Evolutionary conservation across 2,888 invertebrate genomes (phyloP).

Genomic region (Hydrotaea diabolus): DNA sequence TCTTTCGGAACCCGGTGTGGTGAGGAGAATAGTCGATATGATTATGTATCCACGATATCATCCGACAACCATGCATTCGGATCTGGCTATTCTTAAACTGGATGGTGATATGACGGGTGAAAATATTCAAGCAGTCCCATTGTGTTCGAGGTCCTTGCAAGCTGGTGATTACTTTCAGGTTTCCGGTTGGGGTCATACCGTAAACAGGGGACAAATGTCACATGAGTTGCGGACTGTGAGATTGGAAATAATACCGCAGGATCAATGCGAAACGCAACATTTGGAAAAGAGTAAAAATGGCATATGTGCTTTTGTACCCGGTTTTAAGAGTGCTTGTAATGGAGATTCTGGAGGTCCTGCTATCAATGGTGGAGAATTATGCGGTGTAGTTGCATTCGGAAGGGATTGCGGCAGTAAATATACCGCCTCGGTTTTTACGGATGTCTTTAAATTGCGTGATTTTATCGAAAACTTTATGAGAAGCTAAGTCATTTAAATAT

Average conservation of each 20-base stretch:
- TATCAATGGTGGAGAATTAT: neutral
- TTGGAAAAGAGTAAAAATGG: neutral
- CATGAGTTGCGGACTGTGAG: neutral
- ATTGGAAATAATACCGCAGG: neutral
- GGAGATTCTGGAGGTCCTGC: constrained; percentile 18
- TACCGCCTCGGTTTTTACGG: neutral
- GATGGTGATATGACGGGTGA: constrained; percentile 69
- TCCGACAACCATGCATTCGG: constrained; percentile 47
- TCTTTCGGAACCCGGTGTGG: constrained; percentile 69
- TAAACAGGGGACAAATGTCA: neutral
- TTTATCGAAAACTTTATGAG: no score
- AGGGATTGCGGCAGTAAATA: neutral
- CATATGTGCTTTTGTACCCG: neutral
- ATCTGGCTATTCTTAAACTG: constrained; percentile 74
- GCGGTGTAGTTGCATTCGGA: neutral
- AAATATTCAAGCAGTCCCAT: constrained; percentile 70
- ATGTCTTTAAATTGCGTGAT: neutral
- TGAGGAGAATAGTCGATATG: constrained; percentile 67
- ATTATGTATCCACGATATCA: constrained; percentile 68
- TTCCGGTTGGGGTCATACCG: constrained; percentile 75
- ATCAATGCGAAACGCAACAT: neutral
- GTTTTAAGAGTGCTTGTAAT: no score
- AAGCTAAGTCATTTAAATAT: no score
- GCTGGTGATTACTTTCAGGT: constrained; percentile 70
- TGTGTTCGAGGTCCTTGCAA: constrained; percentile 69